Percentiles rank a stretch among this genome's conserved stretches.
phyloP scores from a whole-genome alignment of 2,113 vertebrate species.

The Benthochromis sp. region DNA sequence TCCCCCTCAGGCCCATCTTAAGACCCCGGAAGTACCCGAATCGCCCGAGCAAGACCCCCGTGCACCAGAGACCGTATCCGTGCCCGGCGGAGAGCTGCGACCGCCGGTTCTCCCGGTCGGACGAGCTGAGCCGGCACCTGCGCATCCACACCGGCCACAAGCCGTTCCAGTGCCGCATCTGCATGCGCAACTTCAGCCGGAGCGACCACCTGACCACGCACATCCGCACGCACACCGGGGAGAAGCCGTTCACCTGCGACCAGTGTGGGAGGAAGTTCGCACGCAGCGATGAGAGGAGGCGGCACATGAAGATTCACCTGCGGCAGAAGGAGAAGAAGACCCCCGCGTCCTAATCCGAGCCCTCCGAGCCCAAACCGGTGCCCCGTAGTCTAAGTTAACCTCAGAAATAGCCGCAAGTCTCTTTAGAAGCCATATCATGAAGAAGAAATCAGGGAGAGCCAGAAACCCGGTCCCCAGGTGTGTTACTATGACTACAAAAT shows the following conservation, averaged over 20 bases:
- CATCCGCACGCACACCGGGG: conserved; percentile 87
- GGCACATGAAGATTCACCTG: conserved; percentile 89
- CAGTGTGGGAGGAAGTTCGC: conserved; percentile 86
- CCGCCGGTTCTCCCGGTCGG: conserved; percentile 87
- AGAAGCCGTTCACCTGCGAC: conserved; percentile 89
- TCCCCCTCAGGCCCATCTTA: conserved; percentile 83
- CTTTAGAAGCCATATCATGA: not conserved
- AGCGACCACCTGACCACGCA: conserved; percentile 92
- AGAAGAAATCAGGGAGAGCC: not conserved
- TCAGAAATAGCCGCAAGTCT: not conserved
- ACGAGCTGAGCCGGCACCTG: conserved; percentile 88
- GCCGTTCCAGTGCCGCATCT: conserved; percentile 91
- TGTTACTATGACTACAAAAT: not conserved
- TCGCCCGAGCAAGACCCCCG: conserved; percentile 90
- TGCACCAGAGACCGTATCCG: conserved; percentile 87
- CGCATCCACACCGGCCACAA: conserved; percentile 93
- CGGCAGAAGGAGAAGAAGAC: conserved; percentile 81
- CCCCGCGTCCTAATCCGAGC: not conserved
- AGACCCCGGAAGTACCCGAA: conserved; percentile 87
- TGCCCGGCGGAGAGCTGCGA: conserved; percentile 93
- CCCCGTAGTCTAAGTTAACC: not conserved
- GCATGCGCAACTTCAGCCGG: conserved; percentile 89
- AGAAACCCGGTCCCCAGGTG: not conserved
- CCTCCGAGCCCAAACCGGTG: not conserved
- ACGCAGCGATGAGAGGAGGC: conserved; percentile 81